Evolutionary conservation across 1,140 invertebrate species (phyloP).

Genomic region (Saccostrea cuccullata): DNA sequence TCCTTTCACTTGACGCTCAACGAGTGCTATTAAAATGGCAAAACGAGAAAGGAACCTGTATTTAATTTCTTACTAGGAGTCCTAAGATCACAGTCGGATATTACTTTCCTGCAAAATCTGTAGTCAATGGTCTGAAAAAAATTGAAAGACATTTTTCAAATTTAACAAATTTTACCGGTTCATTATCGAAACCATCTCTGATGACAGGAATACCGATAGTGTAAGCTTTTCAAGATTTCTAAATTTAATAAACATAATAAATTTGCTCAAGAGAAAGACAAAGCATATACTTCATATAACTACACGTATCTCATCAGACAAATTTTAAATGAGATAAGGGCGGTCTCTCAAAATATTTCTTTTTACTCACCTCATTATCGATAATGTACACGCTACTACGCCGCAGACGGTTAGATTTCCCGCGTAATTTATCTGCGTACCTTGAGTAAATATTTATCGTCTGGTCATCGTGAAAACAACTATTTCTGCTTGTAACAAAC

Average conservation of each 20-base stretch:
- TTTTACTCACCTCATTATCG: not conserved
- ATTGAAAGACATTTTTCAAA: not conserved
- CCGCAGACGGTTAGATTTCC: conserved; percentile 23
- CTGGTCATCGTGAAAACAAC: not conserved
- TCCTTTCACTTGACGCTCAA: not conserved
- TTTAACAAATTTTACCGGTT: not conserved
- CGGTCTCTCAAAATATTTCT: too few species aligned
- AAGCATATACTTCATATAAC: too few species aligned
- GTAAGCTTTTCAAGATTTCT: too few species aligned
- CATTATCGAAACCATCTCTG: not conserved
- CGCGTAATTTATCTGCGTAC: not conserved
- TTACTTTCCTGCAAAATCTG: conserved; percentile 1
- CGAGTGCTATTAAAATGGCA: too few species aligned
- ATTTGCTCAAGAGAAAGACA: too few species aligned
- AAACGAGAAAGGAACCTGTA: not conserved
- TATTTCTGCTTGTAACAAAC: conserved; percentile 1
- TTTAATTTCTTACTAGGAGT: not conserved
- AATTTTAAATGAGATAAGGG: too few species aligned
- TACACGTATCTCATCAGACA: too few species aligned
- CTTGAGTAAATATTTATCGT: conserved; percentile 32
- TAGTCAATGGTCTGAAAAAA: not conserved
- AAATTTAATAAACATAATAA: too few species aligned
- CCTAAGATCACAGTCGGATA: not conserved
- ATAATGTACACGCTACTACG: not conserved
- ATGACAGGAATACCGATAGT: too few species aligned